Evolutionary conservation across 1,140 invertebrate genomes (phyloP), one percentile per base, ranked within the genome.

Genomic region (Drosophila erecta): DNA sequence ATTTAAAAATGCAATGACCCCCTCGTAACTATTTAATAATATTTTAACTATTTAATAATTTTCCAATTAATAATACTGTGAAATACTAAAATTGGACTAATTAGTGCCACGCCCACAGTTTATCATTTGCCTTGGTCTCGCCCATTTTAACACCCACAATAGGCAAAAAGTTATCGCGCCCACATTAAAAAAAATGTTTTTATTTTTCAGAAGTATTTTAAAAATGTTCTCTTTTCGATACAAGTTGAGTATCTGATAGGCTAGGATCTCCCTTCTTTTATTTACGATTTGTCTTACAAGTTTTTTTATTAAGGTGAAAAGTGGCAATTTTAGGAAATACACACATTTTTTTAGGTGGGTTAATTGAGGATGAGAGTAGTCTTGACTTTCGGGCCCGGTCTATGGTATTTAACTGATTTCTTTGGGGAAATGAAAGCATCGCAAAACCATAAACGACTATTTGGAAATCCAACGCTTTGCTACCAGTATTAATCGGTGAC

Each of bases 251-350:
- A 30, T 30, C 7, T 30, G 27, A 30, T 30, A 30, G 27, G 27
- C 27, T 6, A 30, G 27, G 27, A 30, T 1, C 27, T 30, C 7
- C 27, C 27, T 8, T 30, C 6, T 8, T 30, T 8, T 7, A 3
- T 8, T 30, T 7, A 61, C 80, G n/a, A 61, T 30, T 30, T 30
- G 1, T 1, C 27, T 30, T 30, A 61, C 80, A 17, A 61, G 79
- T 79, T 83, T 83, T 83, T 84, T 51, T 64, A 73, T 78, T 51
- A 41, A 75, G 33, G 58, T 30, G 35, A 43, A 57, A 38, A n/a
- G 27, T 17, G 38, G 14, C 20, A 43, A 22, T 69, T 56, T 50
- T 10, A 22, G 47, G 35, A 47, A 78, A 77, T 27, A 44, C 38
- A 55, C 35, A 41, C 35, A 22, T 47, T 46, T 33, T 33, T 6